These are phyloP conservation scores for Stichopus horrens DNA, from an alignment of 53 echinoderm and acorn worm species.

Conservation along the genomic window DNA sequence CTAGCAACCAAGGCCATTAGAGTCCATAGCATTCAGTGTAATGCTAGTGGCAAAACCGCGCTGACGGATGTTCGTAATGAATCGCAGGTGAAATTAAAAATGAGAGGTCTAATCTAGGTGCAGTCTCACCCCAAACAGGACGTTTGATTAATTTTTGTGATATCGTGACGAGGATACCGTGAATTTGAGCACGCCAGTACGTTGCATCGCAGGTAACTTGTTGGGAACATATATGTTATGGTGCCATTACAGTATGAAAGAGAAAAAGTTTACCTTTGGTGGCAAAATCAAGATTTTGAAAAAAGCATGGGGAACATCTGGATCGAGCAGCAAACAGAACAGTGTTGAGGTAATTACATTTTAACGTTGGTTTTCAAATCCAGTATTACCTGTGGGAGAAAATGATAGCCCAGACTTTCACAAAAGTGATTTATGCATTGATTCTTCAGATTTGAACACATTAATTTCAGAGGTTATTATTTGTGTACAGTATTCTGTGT, in stretches of 20 bases:
- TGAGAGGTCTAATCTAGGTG: not conserved
- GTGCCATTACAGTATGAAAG: conserved; percentile 35
- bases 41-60: not conserved
- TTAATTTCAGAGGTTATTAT: no score
- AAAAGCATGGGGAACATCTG: conserved; percentile 46
- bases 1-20: no score
- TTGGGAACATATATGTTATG: not conserved
- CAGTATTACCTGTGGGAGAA: no score
- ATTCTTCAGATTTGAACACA: no score
- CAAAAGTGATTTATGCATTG: no score
- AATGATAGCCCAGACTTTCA: no score
- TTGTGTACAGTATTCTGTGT: no score
- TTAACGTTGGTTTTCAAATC: not conserved
- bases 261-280: conserved; percentile 47
- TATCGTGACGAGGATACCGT: conserved; percentile 19
- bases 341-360: conserved; percentile 20
- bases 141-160: conserved; percentile 2
- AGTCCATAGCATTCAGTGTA: not conserved
- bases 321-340: not conserved
- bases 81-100: not conserved
- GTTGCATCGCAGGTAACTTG: not conserved
- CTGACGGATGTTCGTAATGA: conserved; percentile 27
- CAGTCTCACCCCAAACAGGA: conserved; percentile 31
- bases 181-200: conserved; percentile 1
- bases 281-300: conserved; percentile 50